Evolutionary conservation across 2,888 invertebrate genomes (phyloP), one percentile per base, ranked within the genome.

Genomic region (Cerastoderma edule): DNA sequence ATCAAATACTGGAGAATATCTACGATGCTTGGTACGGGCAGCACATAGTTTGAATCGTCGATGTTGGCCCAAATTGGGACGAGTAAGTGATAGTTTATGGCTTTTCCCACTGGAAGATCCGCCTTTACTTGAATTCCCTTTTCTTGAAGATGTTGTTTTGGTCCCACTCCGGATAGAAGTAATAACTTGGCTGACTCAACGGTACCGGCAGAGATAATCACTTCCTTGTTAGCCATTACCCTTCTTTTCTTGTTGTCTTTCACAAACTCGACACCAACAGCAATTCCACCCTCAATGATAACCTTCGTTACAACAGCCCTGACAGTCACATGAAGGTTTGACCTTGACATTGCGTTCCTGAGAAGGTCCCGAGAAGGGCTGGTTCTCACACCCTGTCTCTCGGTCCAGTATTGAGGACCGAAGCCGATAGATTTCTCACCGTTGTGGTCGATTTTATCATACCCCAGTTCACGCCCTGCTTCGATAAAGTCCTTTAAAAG

Each of bases 391-490:
- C 91, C 92, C 30, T 88, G 46, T 64, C 60, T 54, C 6, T 73
- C 35, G 8, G 63, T 72, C 13, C 48, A 46, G 33, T 75, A 76
- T 10, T 67, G 54, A 4, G 33, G 22, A 50, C 73, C 73, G 60
- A 75, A 80, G 5, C 80, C 80, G 19, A 73, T 54, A 27, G 67
- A 64, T 16, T 56, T 70, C 22, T 63, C 70, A 8, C 76, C 73
- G 28, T 80, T 80, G 57, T 94, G 89, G 85, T 94, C 93, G 50
- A 93, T 85, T 35, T 93, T 87, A 0, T 91, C 83, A 89, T 94
- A 95, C 33, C 95, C 95, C 86, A 96, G 91, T 91, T 95, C 94
- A 87, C 93, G 89, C 13, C 95, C 94, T 53, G 95, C 95, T 66
- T 94, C 88, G 4, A 91, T 63, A 75, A 90, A 87, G 22, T 84